A percentile compares a stretch with the other conserved stretches of the same genome.
Conservation (phyloP, 2,113 vertebrate genomes). For the Coptodon bakossiorum region DNA sequence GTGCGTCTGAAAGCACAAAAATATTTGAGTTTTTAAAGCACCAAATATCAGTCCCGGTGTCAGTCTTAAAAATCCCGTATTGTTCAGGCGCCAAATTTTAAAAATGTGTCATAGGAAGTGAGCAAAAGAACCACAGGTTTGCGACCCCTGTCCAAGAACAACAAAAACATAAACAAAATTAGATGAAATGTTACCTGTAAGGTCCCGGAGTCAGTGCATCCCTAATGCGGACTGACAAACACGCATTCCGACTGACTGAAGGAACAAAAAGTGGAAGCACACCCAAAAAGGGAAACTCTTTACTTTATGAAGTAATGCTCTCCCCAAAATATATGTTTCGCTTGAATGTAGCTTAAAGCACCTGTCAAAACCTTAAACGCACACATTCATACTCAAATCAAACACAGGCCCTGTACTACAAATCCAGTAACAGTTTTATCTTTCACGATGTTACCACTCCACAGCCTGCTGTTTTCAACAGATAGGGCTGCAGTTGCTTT, state of each 20-base stretch:
- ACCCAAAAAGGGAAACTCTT: conserved; percentile 41
- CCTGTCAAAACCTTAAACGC: conserved; percentile 23
- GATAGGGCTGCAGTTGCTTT: neutral
- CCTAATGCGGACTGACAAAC: neutral
- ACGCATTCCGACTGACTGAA: neutral
- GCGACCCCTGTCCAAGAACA: neutral
- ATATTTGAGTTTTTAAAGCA: neutral
- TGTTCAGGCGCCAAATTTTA: neutral
- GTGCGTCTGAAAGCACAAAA: neutral
- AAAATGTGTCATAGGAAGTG: neutral
- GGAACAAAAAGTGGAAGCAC: conserved; percentile 55
- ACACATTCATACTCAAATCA: conserved; percentile 32
- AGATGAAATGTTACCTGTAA: neutral
- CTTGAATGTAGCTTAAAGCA: conserved; percentile 66
- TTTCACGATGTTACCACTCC: neutral
- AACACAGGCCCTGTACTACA: neutral
- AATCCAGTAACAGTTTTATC: neutral
- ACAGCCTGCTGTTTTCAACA: neutral
- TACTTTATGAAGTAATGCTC: conserved; percentile 4
- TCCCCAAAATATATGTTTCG: conserved; percentile 6
- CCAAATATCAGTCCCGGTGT: neutral
- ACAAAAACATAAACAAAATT: neutral
- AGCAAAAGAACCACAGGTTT: neutral
- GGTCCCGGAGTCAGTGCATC: neutral
- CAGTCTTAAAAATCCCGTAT: neutral